phyloP scores from a whole-genome alignment of 2,113 vertebrate species.

The Engystomops pustulosus region DNA sequence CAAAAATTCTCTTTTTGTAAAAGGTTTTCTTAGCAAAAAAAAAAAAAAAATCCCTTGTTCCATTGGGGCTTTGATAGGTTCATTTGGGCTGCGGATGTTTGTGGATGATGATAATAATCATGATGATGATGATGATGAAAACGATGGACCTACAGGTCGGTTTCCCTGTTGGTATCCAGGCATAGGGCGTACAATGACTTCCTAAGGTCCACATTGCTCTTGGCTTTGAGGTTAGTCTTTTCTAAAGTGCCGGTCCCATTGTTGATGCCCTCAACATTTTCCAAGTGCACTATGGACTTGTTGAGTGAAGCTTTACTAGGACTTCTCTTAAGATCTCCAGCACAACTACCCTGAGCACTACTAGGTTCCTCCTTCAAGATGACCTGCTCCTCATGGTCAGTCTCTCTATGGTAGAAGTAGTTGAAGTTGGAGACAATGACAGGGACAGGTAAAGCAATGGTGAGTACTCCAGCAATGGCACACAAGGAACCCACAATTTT shows the following conservation, averaged over 20 bases:
- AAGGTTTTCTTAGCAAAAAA: neutral
- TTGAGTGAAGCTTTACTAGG: conserved; percentile 76
- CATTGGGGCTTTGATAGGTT: neutral
- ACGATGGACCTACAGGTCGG: conserved; percentile 79
- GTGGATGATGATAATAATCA: too few relatives aligned
- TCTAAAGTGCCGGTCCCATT: conserved; percentile 72
- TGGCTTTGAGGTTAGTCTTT: conserved; percentile 87
- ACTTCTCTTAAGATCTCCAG: conserved; percentile 73
- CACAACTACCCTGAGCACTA: conserved; percentile 67
- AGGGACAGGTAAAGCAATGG: conserved; percentile 94
- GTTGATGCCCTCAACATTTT: conserved; percentile 73
- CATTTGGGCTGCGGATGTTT: neutral
- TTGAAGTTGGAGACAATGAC: conserved; percentile 98
- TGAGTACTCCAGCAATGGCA: conserved; percentile 93
- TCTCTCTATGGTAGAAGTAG: conserved; percentile 97
- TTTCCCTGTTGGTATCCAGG: conserved; percentile 86
- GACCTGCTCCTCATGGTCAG: conserved; percentile 87
- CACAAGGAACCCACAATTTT: conserved; percentile 96
- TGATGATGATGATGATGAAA: neutral
- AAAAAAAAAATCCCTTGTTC: conserved; percentile 40
- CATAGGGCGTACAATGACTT: conserved; percentile 92
- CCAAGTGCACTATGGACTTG: conserved; percentile 78
- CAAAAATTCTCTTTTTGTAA: conserved; percentile 31
- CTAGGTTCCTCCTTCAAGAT: conserved; percentile 83
- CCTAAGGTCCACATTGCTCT: conserved; percentile 87